Evolutionary conservation across 1,140 invertebrate genomes (phyloP), one percentile per base, ranked within the genome.

Genomic region (Heterodera carotae): DNA sequence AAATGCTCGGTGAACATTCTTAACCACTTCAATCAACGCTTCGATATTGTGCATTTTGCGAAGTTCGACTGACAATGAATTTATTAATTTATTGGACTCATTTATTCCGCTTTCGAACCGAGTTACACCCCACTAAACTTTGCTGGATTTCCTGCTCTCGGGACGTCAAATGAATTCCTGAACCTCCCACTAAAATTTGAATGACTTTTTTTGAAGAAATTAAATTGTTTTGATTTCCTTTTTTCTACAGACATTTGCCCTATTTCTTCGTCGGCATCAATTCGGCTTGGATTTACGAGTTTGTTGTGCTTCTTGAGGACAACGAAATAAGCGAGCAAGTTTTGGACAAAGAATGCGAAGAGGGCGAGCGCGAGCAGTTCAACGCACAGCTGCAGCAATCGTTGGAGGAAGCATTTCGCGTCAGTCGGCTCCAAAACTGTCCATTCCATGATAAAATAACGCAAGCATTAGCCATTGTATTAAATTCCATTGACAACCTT

Each of bases 251-350:
- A 27, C 80, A 69, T n/a, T 39, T 79, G 60, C 78, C 78, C 27
- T 25, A 81, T 34, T 79, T 76, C 29, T 79, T 81, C 62, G 12
- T 81, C 56, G 78, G 77, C n/a, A 22, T 79, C 33, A 60, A 80
- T 12, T 71, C 79, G 7, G 67, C 80, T 36, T 79, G 78, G 78
- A 75, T 79, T 10, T 69, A 79, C 18, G 78, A 79, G 33, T 73
- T 79, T 25, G 78, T 62, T 10, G 71, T 48, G 53, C 36, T 79
- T 15, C 69, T 69, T 27, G 77, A 78, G 29, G 56, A 62, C 12
- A 53, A 25, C 36, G 39, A 69, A 29, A 22, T 67, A 27, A 27
- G 2, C 6, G 66, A 22, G 31, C 22, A 22, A 22, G n/a, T 77
- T 10, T n/a, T 34, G 33, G 76, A 78, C 60, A 71, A 75, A 12